These are phyloP conservation scores for Callipepla squamata DNA, from an alignment of 2,113 vertebrate species.

Conservation along the genomic window DNA sequence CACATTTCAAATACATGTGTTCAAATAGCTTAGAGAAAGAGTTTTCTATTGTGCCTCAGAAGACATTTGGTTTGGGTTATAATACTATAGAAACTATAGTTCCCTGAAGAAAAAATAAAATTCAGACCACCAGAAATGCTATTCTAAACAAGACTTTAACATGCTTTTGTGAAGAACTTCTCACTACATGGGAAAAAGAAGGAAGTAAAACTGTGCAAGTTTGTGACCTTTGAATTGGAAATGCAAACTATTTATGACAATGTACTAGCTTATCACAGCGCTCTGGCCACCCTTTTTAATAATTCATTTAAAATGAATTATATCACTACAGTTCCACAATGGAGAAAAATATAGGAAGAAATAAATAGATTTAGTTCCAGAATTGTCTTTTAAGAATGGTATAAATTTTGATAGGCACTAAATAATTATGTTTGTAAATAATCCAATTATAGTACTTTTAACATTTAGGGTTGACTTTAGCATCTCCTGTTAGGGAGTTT, in stretches of 20 bases:
- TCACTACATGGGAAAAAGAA: neutral
- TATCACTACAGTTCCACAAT: neutral
- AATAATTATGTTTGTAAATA: neutral
- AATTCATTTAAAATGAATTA: neutral
- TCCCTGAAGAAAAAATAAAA: neutral
- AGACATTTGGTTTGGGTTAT: conserved; percentile 45
- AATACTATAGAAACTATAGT: neutral
- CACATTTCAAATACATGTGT: neutral
- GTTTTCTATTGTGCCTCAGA: neutral
- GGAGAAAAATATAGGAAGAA: neutral
- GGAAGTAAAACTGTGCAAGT: neutral
- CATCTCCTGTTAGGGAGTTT: neutral
- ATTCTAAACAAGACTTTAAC: neutral
- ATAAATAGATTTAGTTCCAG: neutral
- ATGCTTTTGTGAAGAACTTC: neutral
- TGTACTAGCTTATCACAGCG: neutral
- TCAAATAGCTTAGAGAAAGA: neutral
- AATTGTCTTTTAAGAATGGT: neutral
- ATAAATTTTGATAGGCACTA: neutral
- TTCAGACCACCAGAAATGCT: neutral
- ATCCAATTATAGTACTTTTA: neutral
- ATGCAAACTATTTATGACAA: neutral
- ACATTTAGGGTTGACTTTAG: neutral
- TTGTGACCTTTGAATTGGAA: neutral
- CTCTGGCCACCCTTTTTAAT: neutral